These are phyloP conservation scores for Illadopsis cleaveri DNA, from an alignment of 2,113 vertebrate genomes.

Conservation along the genomic window DNA sequence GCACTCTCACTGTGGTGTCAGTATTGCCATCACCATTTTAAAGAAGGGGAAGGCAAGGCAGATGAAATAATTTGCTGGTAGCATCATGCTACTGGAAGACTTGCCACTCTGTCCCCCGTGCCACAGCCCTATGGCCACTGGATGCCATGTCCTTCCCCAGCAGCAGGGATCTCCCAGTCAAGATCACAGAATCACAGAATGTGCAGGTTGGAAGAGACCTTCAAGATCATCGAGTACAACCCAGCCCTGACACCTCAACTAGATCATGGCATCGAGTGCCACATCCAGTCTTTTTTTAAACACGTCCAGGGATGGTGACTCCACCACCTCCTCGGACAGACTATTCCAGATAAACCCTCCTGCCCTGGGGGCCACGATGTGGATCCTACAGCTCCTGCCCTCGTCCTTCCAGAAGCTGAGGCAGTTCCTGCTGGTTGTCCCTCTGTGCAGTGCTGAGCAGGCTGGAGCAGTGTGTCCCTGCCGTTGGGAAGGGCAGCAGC, in stretches of 20 bases:
- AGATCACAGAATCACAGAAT: too few relatives aligned
- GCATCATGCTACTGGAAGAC: not conserved
- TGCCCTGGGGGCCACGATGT: fast-evolving
- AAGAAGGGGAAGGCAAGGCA: not conserved
- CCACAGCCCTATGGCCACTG: not conserved
- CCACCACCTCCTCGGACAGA: too few relatives aligned
- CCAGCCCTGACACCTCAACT: too few relatives aligned
- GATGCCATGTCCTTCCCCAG: not conserved
- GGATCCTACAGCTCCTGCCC: not conserved
- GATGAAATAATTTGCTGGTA: not conserved
- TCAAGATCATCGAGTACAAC: too few relatives aligned
- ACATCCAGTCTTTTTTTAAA: too few relatives aligned
- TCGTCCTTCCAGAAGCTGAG: too few relatives aligned
- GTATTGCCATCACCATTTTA: not conserved
- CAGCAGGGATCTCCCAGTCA: not conserved
- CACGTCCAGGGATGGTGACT: too few relatives aligned
- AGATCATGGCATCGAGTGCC: too few relatives aligned
- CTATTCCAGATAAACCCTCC: not conserved
- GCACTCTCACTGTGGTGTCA: not conserved
- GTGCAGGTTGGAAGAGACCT: too few relatives aligned
- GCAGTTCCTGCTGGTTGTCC: not conserved
- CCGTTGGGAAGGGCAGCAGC: not conserved
- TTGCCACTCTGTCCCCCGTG: not conserved
- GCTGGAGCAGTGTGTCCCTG: not conserved
- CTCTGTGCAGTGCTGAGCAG: not conserved